Base-by-base conservation (phyloP, 2,113 vertebrate genomes). In the Microcebus murinus region DNA sequence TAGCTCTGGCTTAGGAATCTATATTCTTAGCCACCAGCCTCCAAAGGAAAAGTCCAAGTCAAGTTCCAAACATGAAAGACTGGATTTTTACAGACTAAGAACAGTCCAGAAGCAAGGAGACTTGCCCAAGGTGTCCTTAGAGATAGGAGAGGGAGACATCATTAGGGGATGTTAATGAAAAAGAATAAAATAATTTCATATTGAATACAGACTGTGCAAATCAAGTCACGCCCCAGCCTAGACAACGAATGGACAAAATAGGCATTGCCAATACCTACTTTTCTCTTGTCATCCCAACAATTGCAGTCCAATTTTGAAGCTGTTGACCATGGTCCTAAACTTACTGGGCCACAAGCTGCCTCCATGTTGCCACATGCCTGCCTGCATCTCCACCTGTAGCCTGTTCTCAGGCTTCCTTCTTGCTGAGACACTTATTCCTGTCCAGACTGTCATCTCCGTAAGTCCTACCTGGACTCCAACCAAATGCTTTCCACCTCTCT, bases 251-350 rank as follows among this genome's bases (percentile, higher is more conserved):
- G 39, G 70, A 3, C 34, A 83, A 27, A 36, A 63, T 5, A 9
- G 36, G 21, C n/a, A 71, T 63, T 20, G 34, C 63, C 42, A 61
- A 6, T 13, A 25, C 5, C 12, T 45, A 21, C 31, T 52, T 45
- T 59, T 25, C 23, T 87, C 63, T n/a, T 4, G 27, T 21, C 21
- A 3, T 39, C 2, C 31, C 20, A 31, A 61, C 13, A n/a, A 79
- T 0, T 1, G 0, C 14, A 52, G 48, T 45, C 25, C 11, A 7
- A 73, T 23, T 65, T 48, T 34, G 81, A 65, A 67, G 25, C 4
- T 55, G 18, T 55, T 42, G 8, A n/a, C 6, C 17, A 7, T 0
- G 11, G 13, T 82, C 31, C 61, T 48, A 39, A 90, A 55, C 31
- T 80, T 45, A 8, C 39, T 52, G 25, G 70, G 14, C 9, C 55